A percentile compares a stretch with the other conserved stretches of the same genome.
Evolutionary conservation across 2,113 vertebrate genomes (phyloP).

Genomic region (Psammodynastes pulverulentus): DNA sequence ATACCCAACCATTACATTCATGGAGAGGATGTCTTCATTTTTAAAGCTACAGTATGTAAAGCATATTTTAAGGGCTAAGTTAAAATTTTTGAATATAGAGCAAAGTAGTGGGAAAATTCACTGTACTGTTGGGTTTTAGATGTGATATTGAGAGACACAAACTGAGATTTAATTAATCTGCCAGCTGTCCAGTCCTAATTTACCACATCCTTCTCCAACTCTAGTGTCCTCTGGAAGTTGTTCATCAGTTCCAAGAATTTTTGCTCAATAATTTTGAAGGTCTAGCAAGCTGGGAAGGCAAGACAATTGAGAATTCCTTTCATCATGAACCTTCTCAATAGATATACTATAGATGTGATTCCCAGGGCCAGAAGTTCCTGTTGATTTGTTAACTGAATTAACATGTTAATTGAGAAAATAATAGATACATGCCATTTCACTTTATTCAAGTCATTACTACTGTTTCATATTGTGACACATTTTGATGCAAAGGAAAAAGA

Average conservation of each 20-base stretch:
- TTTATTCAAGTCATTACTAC: constrained; percentile 25
- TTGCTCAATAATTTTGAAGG: neutral
- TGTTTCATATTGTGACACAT: fast-evolving
- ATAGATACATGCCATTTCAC: constrained; percentile 27
- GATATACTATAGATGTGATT: neutral
- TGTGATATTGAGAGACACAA: neutral
- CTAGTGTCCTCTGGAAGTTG: neutral
- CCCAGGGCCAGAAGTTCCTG: neutral
- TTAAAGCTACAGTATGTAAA: neutral
- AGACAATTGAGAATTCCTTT: neutral
- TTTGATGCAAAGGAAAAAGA: neutral
- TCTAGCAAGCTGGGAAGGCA: neutral
- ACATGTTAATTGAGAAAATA: constrained; percentile 40
- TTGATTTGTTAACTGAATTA: constrained; percentile 26
- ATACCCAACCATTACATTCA: neutral
- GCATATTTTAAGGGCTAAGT: neutral
- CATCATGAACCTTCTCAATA: neutral
- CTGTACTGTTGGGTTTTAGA: neutral
- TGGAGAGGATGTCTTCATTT: neutral
- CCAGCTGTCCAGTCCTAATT: neutral
- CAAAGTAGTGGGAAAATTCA: neutral
- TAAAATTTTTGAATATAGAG: neutral
- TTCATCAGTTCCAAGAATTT: neutral
- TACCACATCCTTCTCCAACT: neutral
- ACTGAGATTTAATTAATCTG: neutral